Evolutionary conservation across 1,140 invertebrate genomes (phyloP), one percentile per base, ranked within the genome.

Genomic region (Diorhabda sublineata): DNA sequence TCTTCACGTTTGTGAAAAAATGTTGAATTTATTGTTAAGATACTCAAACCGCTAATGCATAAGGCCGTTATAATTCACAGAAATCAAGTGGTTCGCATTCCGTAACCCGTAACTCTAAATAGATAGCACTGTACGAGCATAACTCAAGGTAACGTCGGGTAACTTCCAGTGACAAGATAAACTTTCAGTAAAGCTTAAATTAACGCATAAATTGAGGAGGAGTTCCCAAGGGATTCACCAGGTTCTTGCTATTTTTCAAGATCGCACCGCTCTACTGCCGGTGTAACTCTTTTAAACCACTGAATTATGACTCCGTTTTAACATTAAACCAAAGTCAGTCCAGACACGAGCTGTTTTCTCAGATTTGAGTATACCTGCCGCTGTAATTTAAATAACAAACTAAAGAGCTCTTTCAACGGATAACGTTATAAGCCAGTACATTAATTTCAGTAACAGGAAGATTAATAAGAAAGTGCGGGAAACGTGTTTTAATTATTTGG

Each of bases 161-260:
- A 52, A 52, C 47, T 52, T 52, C 47, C 47, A 52, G 47, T 52
- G 47, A 52, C 47, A 52, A 52, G 47, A 52, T 52, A 52, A 52
- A 52, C 47, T 52, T 52, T 52, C 47, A 8, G 47, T 52, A 52
- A 52, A 52, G 47, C 47, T 52, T 52, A 52, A 52, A 52, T 52
- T 52, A 52, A 52, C 47, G 47, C 47, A 52, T 52, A 52, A 52
- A 52, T 52, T 52, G 47, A 52, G 47, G n/a, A 52, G 47, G 47
- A 52, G 47, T 52, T 52, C 47, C n/a, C 47, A 52, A n/a, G 47
- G 47, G 47, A 52, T 6, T n/a, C 47, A 52, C 47, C 47, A 52
- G 47, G 47, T 52, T 52, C 47, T 52, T 52, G 47, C 47, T 52
- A 52, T 52, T 52, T 52, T 52, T 52, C 47, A 52, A 52, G 47